Conservation (phyloP, 2,888 invertebrate species). For the Diloba caeruleocephala region DNA sequence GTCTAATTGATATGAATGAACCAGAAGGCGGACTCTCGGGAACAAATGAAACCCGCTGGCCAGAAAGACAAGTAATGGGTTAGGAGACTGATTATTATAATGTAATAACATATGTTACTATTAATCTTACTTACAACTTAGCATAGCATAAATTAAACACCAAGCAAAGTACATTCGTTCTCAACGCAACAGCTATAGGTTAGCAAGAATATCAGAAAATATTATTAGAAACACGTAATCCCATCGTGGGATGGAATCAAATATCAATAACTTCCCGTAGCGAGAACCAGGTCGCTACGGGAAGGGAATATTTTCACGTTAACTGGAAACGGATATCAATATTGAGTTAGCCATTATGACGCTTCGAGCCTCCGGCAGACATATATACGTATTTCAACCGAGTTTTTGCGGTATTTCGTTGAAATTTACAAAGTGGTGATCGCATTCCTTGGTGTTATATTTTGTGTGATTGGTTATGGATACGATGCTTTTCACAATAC, state of each 20-base stretch:
- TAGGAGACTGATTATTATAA: too few relatives aligned
- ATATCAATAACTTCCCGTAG: conserved; percentile 40
- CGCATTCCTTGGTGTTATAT: background rate
- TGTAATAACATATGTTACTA: conserved; percentile 20
- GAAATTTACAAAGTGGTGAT: conserved; percentile 9
- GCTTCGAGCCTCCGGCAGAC: conserved; percentile 9
- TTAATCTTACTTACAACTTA: conserved; percentile 23
- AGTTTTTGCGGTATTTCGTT: conserved; percentile 6
- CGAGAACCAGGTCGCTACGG: conserved; percentile 38
- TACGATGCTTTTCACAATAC: too few relatives aligned
- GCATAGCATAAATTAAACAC: background rate
- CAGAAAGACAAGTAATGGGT: too few relatives aligned
- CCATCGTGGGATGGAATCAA: conserved; percentile 36
- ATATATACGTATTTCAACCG: conserved; percentile 11
- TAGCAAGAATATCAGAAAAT: conserved; percentile 4
- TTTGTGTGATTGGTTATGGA: background rate
- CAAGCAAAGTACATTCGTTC: conserved; percentile 2
- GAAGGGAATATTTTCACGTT: conserved; percentile 43
- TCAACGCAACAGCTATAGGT: background rate
- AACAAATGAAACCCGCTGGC: too few relatives aligned
- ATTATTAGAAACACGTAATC: conserved; percentile 15
- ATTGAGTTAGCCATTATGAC: conserved; percentile 42
- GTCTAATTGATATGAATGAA: too few relatives aligned
- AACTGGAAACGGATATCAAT: conserved; percentile 25
- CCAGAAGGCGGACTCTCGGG: too few relatives aligned